phyloP scores from a whole-genome alignment of 2,797 vertebrate genomes.

The Mustela erminea region DNA sequence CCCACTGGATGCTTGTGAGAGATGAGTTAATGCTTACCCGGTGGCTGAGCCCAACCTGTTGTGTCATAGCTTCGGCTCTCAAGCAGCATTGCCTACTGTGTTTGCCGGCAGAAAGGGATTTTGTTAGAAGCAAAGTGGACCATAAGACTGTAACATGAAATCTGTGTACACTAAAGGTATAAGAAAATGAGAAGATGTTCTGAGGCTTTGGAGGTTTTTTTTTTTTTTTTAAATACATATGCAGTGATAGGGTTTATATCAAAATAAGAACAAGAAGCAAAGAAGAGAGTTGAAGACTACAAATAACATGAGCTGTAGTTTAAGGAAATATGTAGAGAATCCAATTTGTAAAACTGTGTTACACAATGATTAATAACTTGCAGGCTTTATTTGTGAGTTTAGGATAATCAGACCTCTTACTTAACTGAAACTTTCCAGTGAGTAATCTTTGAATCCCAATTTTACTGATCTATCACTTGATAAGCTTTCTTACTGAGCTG shows the following conservation, averaged over 20 bases:
- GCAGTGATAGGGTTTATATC: not conserved
- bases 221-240: not conserved
- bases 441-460: slow-evolving; percentile 61
- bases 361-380: slow-evolving; percentile 42
- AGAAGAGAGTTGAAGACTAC: not conserved
- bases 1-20: not conserved
- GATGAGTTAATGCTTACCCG: slow-evolving; percentile 14
- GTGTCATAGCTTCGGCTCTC: not conserved
- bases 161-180: slow-evolving; percentile 30
- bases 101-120: not conserved
- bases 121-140: not conserved
- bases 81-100: not conserved
- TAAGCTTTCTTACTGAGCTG: slow-evolving; percentile 54
- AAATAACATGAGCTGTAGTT: slow-evolving; percentile 18
- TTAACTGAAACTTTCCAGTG: slow-evolving; percentile 73
- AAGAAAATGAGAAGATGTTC: not conserved
- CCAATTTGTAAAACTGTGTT: slow-evolving; percentile 30
- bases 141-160: not conserved
- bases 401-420: slow-evolving; percentile 56
- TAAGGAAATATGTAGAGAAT: slow-evolving; percentile 27
- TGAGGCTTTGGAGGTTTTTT: slow-evolving; percentile 51
- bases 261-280: slow-evolving; percentile 36
- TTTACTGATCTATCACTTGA: slow-evolving; percentile 58
- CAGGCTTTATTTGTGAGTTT: slow-evolving; percentile 59
- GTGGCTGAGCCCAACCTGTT: not conserved